These are phyloP conservation scores for Sinocyclocheilus maitianheensis DNA, from an alignment of 2,113 vertebrate species.

Conservation along the genomic window DNA sequence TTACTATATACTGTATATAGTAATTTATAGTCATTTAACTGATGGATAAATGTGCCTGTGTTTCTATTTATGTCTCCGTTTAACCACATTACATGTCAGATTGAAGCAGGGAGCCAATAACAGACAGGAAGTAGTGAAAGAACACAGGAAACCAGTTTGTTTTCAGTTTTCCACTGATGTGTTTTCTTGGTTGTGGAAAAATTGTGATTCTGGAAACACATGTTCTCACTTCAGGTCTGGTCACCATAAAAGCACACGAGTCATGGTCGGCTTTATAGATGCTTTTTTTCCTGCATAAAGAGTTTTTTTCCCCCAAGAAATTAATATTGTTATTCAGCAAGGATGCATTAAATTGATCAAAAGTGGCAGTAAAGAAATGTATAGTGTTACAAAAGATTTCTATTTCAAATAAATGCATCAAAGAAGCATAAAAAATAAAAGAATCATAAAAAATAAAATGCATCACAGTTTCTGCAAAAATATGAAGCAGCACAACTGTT, in stretches of 20 bases:
- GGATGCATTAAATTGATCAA: background rate
- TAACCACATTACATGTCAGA: slow-evolving; percentile 40
- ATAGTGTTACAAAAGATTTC: background rate
- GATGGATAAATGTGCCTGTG: background rate
- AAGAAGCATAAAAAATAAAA: background rate
- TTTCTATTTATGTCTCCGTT: slow-evolving; percentile 18
- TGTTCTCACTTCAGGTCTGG: background rate
- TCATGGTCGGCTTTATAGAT: background rate
- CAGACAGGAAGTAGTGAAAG: slow-evolving; percentile 17
- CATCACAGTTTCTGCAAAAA: background rate
- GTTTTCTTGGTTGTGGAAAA: background rate
- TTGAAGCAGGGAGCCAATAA: slow-evolving; percentile 14
- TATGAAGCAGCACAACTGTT: background rate
- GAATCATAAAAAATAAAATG: no score
- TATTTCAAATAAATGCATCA: background rate
- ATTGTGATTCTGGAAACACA: background rate
- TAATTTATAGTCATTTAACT: background rate
- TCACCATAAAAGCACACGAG: background rate
- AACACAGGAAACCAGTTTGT: slow-evolving; percentile 27
- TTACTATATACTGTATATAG: background rate
- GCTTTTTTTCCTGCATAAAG: no score
- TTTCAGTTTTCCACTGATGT: slow-evolving; percentile 36
- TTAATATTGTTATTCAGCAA: background rate
- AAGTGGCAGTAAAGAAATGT: background rate
- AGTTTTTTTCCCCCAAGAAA: no score